Percentiles rank a stretch among this genome's conserved stretches.
phyloP scores from a whole-genome alignment of 2,113 vertebrate genomes.

The Petaurus breviceps region DNA sequence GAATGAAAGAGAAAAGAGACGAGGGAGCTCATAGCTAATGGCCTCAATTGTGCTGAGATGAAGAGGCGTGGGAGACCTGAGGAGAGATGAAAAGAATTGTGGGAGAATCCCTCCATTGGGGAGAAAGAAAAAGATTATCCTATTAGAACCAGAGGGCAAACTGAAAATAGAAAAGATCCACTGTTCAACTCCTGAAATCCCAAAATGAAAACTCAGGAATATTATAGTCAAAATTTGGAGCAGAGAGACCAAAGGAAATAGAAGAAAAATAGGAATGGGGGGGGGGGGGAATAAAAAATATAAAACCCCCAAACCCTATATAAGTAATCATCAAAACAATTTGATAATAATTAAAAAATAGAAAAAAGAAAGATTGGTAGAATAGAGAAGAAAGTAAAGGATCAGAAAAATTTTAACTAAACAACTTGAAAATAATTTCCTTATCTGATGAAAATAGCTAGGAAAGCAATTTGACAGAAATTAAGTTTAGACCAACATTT shows the following conservation, averaged over 20 bases:
- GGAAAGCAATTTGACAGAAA: neutral
- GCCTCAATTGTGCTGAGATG: neutral
- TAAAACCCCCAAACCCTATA: neutral
- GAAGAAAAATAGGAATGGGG: neutral
- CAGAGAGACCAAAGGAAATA: neutral
- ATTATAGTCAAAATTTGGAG: neutral
- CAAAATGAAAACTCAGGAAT: neutral
- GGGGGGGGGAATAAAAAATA: no score
- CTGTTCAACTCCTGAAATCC: neutral
- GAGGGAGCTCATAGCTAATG: no score
- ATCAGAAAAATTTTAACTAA: neutral
- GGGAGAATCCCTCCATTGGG: neutral
- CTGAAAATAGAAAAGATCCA: neutral
- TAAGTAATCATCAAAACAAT: neutral
- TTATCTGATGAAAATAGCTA: neutral
- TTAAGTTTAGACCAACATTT: neutral
- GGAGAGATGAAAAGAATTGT: neutral
- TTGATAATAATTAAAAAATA: neutral
- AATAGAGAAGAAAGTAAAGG: neutral
- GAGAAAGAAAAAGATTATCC: neutral
- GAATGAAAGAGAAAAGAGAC: no score
- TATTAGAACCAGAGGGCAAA: neutral
- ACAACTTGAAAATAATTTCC: neutral
- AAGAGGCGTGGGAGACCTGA: neutral
- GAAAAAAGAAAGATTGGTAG: neutral